A percentile compares a stretch with the other conserved stretches of the same genome.
Evolutionary conservation across 2,888 invertebrate species (phyloP).

Genomic region (Erynnis tages): DNA sequence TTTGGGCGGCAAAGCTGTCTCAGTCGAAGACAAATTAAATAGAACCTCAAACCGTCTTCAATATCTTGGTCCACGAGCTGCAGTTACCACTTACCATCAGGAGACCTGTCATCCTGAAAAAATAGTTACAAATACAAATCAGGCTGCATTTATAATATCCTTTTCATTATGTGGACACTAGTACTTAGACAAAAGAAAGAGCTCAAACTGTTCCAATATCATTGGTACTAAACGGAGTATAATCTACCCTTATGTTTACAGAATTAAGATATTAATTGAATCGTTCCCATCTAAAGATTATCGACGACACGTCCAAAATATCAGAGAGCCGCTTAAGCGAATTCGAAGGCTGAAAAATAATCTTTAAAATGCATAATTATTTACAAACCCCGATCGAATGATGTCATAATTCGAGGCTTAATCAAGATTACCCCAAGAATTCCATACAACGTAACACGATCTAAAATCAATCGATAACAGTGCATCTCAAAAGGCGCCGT

Average conservation of each 20-base stretch:
- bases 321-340: constrained; percentile 14
- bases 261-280: constrained; percentile 12
- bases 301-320: constrained; percentile 23
- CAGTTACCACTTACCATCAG: too few relatives aligned
- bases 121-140: too few relatives aligned
- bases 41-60: too few relatives aligned
- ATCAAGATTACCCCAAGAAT: constrained; percentile 32
- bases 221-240: too few relatives aligned
- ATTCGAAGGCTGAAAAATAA: constrained; percentile 22
- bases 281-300: constrained; percentile 15
- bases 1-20: too few relatives aligned
- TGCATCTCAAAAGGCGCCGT: constrained; percentile 62
- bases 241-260: not conserved
- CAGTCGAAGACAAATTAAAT: too few relatives aligned
- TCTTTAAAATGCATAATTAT: constrained; percentile 27
- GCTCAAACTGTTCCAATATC: too few relatives aligned
- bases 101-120: too few relatives aligned
- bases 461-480: constrained; percentile 56
- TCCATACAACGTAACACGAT: constrained; percentile 58
- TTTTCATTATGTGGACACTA: too few relatives aligned
- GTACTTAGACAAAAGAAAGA: too few relatives aligned
- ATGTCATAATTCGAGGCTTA: constrained; percentile 33
- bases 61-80: too few relatives aligned
- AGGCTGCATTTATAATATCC: too few relatives aligned
- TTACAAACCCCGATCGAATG: constrained; percentile 23